These are phyloP conservation scores for Scaptomyza graminum DNA, from an alignment of 1,140 invertebrate species.

Conservation along the genomic window DNA sequence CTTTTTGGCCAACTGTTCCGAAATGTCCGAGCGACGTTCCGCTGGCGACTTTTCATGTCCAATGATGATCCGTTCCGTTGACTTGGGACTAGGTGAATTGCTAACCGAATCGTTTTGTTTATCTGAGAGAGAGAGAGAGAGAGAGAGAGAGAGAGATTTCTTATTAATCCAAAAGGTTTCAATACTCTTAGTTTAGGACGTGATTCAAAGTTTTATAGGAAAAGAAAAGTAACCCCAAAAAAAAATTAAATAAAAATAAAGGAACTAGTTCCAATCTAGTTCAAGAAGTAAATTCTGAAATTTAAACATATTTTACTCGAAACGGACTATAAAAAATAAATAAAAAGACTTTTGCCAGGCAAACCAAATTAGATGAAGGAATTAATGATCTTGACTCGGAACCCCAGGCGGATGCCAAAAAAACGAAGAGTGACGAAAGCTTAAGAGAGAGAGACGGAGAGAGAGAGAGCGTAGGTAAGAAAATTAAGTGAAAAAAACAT, in stretches of 20 bases:
- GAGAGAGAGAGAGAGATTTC: no score
- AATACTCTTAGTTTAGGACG: no score
- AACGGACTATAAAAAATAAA: no score
- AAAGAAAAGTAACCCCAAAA: no score
- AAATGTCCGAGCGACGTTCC: slow-evolving; percentile 85
- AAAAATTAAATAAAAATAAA: neutral
- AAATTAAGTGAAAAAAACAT: neutral
- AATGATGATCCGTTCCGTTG: slow-evolving; percentile 91
- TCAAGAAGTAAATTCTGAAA: no score
- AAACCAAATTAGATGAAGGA: no score
- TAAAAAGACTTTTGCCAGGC: no score
- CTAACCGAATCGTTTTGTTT: slow-evolving; percentile 67
- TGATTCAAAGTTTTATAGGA: no score
- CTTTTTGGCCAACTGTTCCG: slow-evolving; percentile 89
- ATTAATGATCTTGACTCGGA: no score
- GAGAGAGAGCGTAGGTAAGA: slow-evolving; percentile 1
- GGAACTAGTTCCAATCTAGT: neutral
- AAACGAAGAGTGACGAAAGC: slow-evolving; percentile 16
- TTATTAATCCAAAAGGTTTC: no score
- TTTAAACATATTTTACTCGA: no score
- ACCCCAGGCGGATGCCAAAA: neutral
- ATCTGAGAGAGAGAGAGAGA: slow-evolving; percentile 38
- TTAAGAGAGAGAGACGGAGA: neutral
- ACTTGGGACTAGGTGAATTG: slow-evolving; percentile 69
- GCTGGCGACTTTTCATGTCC: slow-evolving; percentile 88